Evolutionary conservation across 2,888 invertebrate genomes (phyloP).

Genomic region (Anoncus sp.): DNA sequence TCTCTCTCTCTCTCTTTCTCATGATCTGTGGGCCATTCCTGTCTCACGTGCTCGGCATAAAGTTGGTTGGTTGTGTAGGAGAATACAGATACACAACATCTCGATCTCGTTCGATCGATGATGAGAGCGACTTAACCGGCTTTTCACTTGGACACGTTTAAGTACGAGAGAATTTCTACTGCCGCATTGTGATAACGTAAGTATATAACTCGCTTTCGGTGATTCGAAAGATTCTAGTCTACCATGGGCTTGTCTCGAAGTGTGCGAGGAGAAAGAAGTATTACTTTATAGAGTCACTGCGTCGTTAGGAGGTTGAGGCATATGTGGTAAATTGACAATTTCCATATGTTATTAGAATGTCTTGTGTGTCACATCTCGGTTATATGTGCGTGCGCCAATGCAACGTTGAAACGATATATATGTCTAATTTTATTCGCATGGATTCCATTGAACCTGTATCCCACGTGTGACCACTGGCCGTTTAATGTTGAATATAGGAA

Average conservation of each 20-base stretch:
- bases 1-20: constrained; percentile 3
- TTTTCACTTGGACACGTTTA: constrained; percentile 33
- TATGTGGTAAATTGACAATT: constrained; percentile 2
- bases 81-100: constrained; percentile 17
- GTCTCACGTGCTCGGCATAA: constrained; percentile 52
- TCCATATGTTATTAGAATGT: constrained; percentile 17
- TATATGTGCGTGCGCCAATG: constrained; percentile 7
- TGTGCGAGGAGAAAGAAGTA: neutral
- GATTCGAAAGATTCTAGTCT: neutral
- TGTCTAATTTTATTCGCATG: constrained; percentile 20
- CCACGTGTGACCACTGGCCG: constrained; percentile 20
- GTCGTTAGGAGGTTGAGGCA: neutral
- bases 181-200: constrained; percentile 58
- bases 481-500: constrained; percentile 72
- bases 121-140: constrained; percentile 59
- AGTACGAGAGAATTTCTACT: constrained; percentile 44
- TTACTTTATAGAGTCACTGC: neutral
- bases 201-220: constrained; percentile 20
- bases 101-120: constrained; percentile 56
- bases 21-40: constrained; percentile 45
- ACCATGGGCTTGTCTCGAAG: constrained; percentile 15
- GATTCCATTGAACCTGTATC: constrained; percentile 43
- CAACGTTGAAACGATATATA: constrained; percentile 1
- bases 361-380: neutral
- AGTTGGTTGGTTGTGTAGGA: neutral